Base-by-base conservation (phyloP, 2,888 invertebrate species). In the Rhamnusium bicolor region DNA sequence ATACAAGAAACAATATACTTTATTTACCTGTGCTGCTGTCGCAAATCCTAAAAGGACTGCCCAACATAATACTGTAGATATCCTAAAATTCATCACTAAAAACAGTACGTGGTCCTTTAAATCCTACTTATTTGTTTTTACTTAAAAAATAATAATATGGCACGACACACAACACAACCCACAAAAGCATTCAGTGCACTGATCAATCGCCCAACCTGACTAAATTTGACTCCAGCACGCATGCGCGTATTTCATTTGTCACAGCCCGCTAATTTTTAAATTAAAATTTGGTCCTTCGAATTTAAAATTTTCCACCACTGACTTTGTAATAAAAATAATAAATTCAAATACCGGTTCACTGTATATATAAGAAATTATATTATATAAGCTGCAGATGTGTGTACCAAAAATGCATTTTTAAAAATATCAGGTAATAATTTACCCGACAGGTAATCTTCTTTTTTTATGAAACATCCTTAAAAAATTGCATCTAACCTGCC, bases 31-130 rank as follows among this genome's bases (percentile, higher is more conserved):
- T 90, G 91, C 91, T 89, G 92, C 93, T 90, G 92, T 91, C 89
- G 92, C 92, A 90, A 92, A 93, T 91, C 93, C 93, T 88, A 91
- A 89, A 88, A 93, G 91, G 91, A 92, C 90, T 90, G 93, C 91
- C 91, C 91, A 91, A 90, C 91, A 91, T 90, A 93, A 90, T 91
- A 92, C 90, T 90, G 92, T 90, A 88, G 91, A 92, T 92, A 93
- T 93, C 93, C 93, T 92, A 89, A 92, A 93, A 91, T 93, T 91
- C 93, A 93, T 93, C 91, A 92, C 92, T 86, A 87, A 82, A 82
- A 90, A 90, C 89, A 89, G 83, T 85, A 84, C 84, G 79, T 83
- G 75, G 72, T 72, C 74, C 74, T 79, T 83, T 82, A 84, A 84
- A 85, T 85, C 81, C 84, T 81, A 77, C 82, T 84, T 84, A 83